Conservation (phyloP, 1,140 invertebrate species). For the Cherax destructor region DNA sequence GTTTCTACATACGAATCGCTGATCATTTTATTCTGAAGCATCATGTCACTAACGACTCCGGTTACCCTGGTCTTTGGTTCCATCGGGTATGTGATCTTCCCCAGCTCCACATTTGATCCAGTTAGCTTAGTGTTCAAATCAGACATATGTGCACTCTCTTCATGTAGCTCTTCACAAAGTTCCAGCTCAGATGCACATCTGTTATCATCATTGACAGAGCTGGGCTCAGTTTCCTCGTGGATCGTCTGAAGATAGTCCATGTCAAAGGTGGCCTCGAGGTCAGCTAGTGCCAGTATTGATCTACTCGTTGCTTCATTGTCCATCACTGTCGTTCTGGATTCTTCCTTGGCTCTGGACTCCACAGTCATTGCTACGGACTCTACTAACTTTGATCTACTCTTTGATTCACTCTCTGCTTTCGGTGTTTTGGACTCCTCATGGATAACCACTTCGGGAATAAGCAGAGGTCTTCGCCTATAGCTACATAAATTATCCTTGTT, state of each 20-base stretch:
- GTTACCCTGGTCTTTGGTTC: not conserved
- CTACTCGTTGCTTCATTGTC: not conserved
- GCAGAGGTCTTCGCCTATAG: not conserved
- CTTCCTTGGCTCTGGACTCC: too few species aligned
- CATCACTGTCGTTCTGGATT: not conserved
- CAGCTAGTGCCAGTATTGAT: not conserved
- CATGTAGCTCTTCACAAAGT: not conserved
- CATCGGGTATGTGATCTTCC: not conserved
- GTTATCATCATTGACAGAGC: conserved; percentile 32
- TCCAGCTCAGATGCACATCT: conserved; percentile 10
- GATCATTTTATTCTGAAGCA: not conserved
- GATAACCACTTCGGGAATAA: conserved; percentile 34
- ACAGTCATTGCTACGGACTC: too few species aligned
- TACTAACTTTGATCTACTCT: not conserved
- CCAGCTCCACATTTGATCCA: not conserved
- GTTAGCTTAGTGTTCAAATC: not conserved
- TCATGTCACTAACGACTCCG: not conserved
- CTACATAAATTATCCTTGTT: not conserved
- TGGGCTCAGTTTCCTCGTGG: conserved; percentile 58
- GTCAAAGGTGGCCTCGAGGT: not conserved
- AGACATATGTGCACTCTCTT: not conserved
- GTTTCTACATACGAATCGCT: not conserved
- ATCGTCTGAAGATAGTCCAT: conserved; percentile 59
- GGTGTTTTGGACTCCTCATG: not conserved
- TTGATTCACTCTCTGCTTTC: too few species aligned